These are phyloP conservation scores for Lathronympha strigana DNA, from an alignment of 2,888 invertebrate genomes.

Conservation along the genomic window DNA sequence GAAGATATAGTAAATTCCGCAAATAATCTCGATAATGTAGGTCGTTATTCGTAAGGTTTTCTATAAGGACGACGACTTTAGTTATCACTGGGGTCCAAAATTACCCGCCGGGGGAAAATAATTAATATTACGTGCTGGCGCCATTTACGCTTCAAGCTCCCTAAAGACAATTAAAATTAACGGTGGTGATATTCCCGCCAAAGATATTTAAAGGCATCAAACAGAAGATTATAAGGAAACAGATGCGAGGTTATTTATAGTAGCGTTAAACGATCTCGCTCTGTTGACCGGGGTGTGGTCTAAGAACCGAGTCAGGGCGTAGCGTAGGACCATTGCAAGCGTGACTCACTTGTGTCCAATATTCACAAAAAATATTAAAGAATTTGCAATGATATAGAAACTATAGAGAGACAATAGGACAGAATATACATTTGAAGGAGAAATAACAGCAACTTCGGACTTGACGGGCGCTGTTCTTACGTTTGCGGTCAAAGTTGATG, in stretches of 20 bases:
- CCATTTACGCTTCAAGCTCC: slow-evolving; percentile 31
- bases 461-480: background rate
- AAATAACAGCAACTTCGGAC: background rate
- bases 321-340: slow-evolving; percentile 63
- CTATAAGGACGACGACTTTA: slow-evolving; percentile 25
- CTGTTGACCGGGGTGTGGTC: slow-evolving; percentile 82
- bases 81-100: background rate
- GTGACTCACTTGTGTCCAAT: slow-evolving; percentile 42
- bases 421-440: background rate
- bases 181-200: slow-evolving; percentile 77
- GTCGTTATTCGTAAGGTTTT: background rate
- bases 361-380: slow-evolving; percentile 38
- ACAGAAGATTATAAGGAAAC: slow-evolving; percentile 75
- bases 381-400: background rate
- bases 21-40: background rate
- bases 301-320: slow-evolving; percentile 82
- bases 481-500: slow-evolving; percentile 4
- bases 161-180: slow-evolving; percentile 29
- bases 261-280: slow-evolving; percentile 63
- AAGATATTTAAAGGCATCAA: slow-evolving; percentile 69
- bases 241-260: slow-evolving; percentile 74
- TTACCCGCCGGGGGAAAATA: slow-evolving; percentile 16
- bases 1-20: background rate
- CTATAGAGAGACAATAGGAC: background rate
- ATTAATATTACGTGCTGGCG: slow-evolving; percentile 30